A percentile compares a stretch with the other conserved stretches of the same genome.
Evolutionary conservation across 2,113 vertebrate genomes (phyloP).

Genomic region (Illadopsis cleaveri): DNA sequence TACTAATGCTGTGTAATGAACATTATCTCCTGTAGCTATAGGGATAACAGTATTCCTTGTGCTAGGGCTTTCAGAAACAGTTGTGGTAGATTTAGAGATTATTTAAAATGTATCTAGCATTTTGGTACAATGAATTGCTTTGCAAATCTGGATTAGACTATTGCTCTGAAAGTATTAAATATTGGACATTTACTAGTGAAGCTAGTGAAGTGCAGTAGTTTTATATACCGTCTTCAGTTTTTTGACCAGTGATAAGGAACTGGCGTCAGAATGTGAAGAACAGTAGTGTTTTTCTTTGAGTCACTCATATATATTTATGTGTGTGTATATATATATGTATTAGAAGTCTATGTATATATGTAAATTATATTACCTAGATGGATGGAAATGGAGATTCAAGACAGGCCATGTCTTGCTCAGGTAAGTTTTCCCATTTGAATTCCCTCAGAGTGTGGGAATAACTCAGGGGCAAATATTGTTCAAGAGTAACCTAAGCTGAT

Average conservation of each 20-base stretch:
- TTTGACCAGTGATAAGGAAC: neutral
- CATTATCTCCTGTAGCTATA: neutral
- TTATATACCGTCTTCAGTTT: neutral
- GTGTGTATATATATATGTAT: too few species aligned
- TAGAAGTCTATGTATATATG: neutral
- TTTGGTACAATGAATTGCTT: conserved; percentile 27
- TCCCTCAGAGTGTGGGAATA: neutral
- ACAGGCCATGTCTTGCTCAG: neutral
- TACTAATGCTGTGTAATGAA: conserved; percentile 1
- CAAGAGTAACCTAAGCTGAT: neutral
- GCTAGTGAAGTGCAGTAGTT: neutral
- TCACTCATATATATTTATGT: neutral
- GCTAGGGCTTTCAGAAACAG: neutral
- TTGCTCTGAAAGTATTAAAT: neutral
- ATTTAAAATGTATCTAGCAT: neutral
- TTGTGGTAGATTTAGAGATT: conserved; percentile 56
- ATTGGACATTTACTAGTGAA: neutral
- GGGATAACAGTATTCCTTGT: neutral
- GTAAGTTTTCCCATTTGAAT: neutral
- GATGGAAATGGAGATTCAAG: neutral
- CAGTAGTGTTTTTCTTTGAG: neutral
- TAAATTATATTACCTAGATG: neutral
- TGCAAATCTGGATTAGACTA: conserved; percentile 47
- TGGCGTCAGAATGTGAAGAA: neutral
- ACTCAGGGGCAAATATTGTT: neutral